Percentiles rank a stretch among this genome's conserved stretches.
phyloP scores from a whole-genome alignment of 2,797 vertebrate genomes.

The Melanotaenia maccullochi region DNA sequence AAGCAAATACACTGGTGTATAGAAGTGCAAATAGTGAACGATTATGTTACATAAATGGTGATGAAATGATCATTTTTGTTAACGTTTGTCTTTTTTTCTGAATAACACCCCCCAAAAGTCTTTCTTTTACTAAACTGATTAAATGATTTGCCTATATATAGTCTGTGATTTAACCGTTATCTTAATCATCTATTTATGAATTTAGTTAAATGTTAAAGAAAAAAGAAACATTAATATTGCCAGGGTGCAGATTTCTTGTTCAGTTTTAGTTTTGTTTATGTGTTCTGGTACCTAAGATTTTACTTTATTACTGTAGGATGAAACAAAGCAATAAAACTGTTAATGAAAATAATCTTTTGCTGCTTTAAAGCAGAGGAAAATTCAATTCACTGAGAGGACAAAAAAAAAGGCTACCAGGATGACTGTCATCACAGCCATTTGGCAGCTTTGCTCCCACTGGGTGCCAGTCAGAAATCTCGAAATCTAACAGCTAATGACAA shows the following conservation, averaged over 20 bases:
- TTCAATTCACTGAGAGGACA: conserved; percentile 21
- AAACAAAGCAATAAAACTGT: neutral
- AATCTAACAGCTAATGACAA: conserved; percentile 75
- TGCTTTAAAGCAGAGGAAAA: neutral
- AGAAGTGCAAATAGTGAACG: neutral
- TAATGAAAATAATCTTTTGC: conserved; percentile 3
- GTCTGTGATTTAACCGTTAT: neutral
- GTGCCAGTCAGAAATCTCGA: conserved; percentile 72
- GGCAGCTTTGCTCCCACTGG: conserved; percentile 61
- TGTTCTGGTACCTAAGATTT: neutral
- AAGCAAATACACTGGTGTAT: neutral
- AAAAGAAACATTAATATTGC: neutral
- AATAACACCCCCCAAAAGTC: too few relatives aligned
- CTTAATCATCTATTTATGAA: neutral
- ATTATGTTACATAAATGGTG: neutral
- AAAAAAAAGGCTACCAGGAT: conserved; percentile 15
- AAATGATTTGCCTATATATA: too few relatives aligned
- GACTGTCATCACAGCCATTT: conserved; percentile 42
- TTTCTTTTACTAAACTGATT: too few relatives aligned
- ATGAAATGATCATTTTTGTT: neutral
- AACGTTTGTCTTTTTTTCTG: too few relatives aligned
- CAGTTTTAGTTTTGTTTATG: neutral
- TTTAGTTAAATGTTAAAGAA: neutral
- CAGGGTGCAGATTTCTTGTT: neutral
- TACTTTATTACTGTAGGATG: neutral